Percentiles rank a stretch among this genome's conserved stretches.
Conservation (phyloP, 2,113 vertebrate species). For the Limnothrissa miodon region DNA sequence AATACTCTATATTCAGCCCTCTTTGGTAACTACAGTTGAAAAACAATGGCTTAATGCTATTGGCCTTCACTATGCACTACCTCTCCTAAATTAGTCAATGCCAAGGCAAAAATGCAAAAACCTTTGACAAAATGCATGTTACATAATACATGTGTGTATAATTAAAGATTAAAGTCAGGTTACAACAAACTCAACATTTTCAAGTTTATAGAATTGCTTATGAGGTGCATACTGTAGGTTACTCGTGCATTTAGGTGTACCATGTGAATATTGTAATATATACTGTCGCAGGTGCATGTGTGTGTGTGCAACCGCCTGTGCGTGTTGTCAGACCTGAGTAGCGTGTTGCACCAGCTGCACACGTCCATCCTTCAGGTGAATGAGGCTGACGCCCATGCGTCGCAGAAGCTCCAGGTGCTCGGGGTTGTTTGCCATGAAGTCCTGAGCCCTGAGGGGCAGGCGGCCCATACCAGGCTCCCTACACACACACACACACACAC, state of each 20-base stretch:
- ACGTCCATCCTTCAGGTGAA: conserved; percentile 95
- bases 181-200: neutral
- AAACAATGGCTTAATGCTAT: no score
- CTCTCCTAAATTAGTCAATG: no score
- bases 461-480: conserved; percentile 78
- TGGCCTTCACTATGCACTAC: no score
- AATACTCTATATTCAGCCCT: no score
- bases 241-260: no score
- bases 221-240: no score
- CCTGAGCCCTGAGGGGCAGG: conserved; percentile 90
- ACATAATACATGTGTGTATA: neutral
- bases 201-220: no score
- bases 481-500: neutral
- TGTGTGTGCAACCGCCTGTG: neutral
- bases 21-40: no score
- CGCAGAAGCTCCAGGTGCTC: conserved; percentile 96
- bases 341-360: conserved; percentile 97
- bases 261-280: no score
- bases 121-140: neutral
- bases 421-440: conserved; percentile 98
- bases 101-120: no score
- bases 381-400: conserved; percentile 97
- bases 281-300: neutral
- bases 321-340: conserved; percentile 76
- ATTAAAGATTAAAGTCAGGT: neutral